Evolutionary conservation across 1,140 invertebrate species (phyloP), one percentile per base, ranked within the genome.

Genomic region (Luehdorfia chinensis): DNA sequence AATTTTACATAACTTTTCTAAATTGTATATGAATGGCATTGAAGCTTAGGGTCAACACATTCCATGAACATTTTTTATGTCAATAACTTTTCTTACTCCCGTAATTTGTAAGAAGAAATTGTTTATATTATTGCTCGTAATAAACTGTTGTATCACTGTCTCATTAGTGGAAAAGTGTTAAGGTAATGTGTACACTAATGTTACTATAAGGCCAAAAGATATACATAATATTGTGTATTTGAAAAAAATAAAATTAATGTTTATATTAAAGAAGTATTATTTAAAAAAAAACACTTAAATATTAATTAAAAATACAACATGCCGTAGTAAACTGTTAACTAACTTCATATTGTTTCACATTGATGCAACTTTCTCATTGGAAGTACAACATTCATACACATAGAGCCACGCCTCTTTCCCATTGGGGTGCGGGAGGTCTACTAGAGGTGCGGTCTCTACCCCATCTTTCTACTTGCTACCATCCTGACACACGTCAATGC

Each of bases 191-290:
- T 77, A 74, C 66, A 75, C 75, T 79, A 73, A 81, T 80, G 66
- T 73, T 79, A 75, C 55, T 66, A 54, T 84, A 78, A 81, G 74
- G 77, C 76, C 79, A 80, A 84, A 84, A 75, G 68, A 79, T 79
- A 84, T 79, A 81, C 77, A 79, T 77, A 71, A 71, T n/a, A n/a
- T 66, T 79, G 75, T 77, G 77, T 81, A 79, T 78, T 81, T 75
- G 67, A 55, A 61, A 59, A n/a, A 75, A 74, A 75, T 76, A 76
- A 76, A 68, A 66, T 65, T 61, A 72, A 72, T 66, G 59, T 73
- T 76, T 68, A 68, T 63, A 12, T 12, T 12, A 31, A 27, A n/a
- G 25, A n/a, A n/a, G n/a, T n/a, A n/a, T n/a, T n/a, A n/a, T n/a
- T n/a, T n/a, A n/a, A n/a, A n/a, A n/a, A n/a, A n/a, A n/a, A n/a